A percentile compares a stretch with the other conserved stretches of the same genome.
Evolutionary conservation across 1,140 invertebrate genomes (phyloP).

Genomic region (Drosophila pallidifrons): DNA sequence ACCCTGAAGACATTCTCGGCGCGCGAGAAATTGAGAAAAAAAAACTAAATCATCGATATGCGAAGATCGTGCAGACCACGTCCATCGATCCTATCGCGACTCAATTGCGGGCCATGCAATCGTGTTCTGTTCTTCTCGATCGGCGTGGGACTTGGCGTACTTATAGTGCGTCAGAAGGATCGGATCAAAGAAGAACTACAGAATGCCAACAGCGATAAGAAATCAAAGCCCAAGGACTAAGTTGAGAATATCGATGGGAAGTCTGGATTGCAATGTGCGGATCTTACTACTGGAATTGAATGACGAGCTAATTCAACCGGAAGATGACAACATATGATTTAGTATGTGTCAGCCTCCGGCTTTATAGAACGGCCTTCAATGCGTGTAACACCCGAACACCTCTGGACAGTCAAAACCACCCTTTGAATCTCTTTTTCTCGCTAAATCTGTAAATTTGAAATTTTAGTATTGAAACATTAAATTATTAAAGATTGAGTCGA

Average conservation of each 20-base stretch:
- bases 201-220: not conserved
- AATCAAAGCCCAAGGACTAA: constrained; percentile 28
- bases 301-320: constrained; percentile 12
- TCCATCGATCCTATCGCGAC: constrained; percentile 58
- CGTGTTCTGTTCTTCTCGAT: constrained; percentile 59
- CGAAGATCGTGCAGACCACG: constrained; percentile 44
- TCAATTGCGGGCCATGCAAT: constrained; percentile 65
- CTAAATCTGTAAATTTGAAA: too few relatives aligned
- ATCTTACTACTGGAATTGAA: constrained; percentile 16
- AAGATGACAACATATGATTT: not conserved
- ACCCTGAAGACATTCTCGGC: not conserved
- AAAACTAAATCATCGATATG: constrained; percentile 20
- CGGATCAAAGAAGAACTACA: constrained; percentile 12
- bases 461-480: too few relatives aligned
- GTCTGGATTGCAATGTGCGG: not conserved
- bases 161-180: constrained; percentile 36
- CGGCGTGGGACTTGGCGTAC: constrained; percentile 54
- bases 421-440: not conserved
- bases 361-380: constrained; percentile 19
- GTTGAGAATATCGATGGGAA: not conserved
- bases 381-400: not conserved
- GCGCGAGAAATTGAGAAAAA: not conserved
- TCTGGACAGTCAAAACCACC: not conserved
- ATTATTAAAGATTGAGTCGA: too few relatives aligned
- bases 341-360: not conserved